Base-by-base conservation (phyloP, 1,140 invertebrate species). In the Ceratina japonica region DNA sequence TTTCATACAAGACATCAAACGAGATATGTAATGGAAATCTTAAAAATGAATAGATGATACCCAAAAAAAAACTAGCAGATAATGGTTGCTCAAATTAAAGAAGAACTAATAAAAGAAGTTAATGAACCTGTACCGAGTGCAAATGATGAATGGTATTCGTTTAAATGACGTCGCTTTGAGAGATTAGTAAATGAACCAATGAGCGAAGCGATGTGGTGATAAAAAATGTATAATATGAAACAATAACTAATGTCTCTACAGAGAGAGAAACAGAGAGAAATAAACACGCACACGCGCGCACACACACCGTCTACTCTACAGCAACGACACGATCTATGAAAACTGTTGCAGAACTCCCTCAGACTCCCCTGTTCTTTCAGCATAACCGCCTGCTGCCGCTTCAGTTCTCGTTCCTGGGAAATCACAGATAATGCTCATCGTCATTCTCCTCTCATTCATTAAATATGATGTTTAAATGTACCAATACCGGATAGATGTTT, bases 341-440 rank as follows among this genome's bases (percentile, higher is more conserved):
- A 74, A 75, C 64, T 58, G 31, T 73, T n/a, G 15, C 72, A 10
- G 27, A 49, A 37, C 59, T 62, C 68, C 20, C 24, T 73, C 12
- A 72, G 70, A 91, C 92, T 93, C 94, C 98, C 97, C 96, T 98
- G 97, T 93, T 98, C 97, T 93, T 97, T 97, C 72, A 97, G 91
- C 88, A 97, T 94, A 52, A 97, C 95, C 77, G 96, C 95, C 91
- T 98, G 96, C 90, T 97, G 97, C 87, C 96, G 93, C 92, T 97
- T 97, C 88, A 97, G 92, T 92, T 98, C 97, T 90, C 96, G 94
- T 91, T 98, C 97, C 97, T 97, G 92, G 59, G 95, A 94, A 91
- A 92, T 82, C 59, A 82, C 73, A 69, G 79, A 72, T 13, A 56
- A 69, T 22, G 37, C 22, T 52, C 20, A 56, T 69, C 49, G 51